Conservation (phyloP, 1,140 invertebrate species). For the Ptiloglossa arizonensis region DNA sequence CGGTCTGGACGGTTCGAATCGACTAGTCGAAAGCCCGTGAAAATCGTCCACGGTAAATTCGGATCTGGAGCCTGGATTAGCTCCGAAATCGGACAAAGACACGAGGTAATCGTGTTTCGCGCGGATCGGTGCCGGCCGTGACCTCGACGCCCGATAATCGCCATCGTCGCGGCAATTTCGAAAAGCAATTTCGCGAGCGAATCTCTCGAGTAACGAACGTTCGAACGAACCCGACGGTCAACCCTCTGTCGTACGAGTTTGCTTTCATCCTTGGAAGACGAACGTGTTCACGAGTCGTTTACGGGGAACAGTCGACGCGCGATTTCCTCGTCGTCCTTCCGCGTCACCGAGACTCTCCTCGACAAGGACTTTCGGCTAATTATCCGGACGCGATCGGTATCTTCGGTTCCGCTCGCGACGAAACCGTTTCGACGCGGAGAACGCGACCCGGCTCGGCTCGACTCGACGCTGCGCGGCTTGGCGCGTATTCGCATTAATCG, state of each 20-base stretch:
- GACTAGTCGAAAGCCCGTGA: slow-evolving; percentile 7
- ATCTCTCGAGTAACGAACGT: too few relatives aligned
- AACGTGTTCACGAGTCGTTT: too few relatives aligned
- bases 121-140: slow-evolving; percentile 3
- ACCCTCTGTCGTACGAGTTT: too few relatives aligned
- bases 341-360: too few relatives aligned
- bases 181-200: neutral
- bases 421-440: slow-evolving; percentile 30
- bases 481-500: slow-evolving; percentile 61
- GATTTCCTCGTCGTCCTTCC: too few relatives aligned
- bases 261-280: too few relatives aligned
- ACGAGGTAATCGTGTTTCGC: slow-evolving; percentile 37
- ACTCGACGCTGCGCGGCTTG: too few relatives aligned
- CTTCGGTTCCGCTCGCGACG: neutral
- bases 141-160: slow-evolving; percentile 31
- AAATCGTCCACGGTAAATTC: slow-evolving; percentile 20
- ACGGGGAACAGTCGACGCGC: too few relatives aligned
- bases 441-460: neutral
- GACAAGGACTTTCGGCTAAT: too few relatives aligned
- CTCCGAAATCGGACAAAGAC: slow-evolving; percentile 31
- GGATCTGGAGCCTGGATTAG: slow-evolving; percentile 30
- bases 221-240: too few relatives aligned
- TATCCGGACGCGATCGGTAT: too few relatives aligned
- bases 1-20: neutral
- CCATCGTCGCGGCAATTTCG: neutral